Evolutionary conservation across 2,888 invertebrate genomes (phyloP), one percentile per base, ranked within the genome.

Genomic region (Sinotaia quadrata): DNA sequence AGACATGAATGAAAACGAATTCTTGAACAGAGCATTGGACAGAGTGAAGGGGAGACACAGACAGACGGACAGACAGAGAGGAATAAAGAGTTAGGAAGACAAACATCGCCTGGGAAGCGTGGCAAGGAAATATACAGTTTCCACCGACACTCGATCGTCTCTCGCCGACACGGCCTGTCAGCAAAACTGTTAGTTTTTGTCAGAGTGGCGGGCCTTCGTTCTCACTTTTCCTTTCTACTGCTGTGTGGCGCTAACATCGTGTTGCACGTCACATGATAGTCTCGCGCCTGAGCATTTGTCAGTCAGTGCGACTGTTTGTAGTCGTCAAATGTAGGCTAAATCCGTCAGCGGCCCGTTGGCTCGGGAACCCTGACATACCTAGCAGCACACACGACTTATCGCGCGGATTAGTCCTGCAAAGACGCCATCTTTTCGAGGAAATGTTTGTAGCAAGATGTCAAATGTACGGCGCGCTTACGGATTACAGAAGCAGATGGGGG

Each of bases 231-330:
- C 21, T 47, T 21, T 47, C 47, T n/a, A 18, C 37, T 27, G 33
- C 33, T n/a, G 12, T 24, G 61, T 15, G 51, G 33, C 24, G 49
- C 49, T 4, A 51, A 49, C 51, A 21, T 49, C 52, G n/a, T 49
- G 62, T 63, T 52, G 31, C 33, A 37, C 29, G 62, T 63, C 62
- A 63, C 54, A 54, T 63, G 62, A 63, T 52, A 37, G 31, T 37
- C 34, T 52, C 49, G 33, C 27, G 62, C 37, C 49, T 41, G 61
- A 49, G 49, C 34, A 12, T 61, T 61, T 51, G 47, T 63, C 62
- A 37, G 62, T 63, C 62, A 41, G 49, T 54, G 41, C 15, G 62
- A 18, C 52, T 63, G 62, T 63, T 63, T 63, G 54, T 63, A 52
- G 29, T 52, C 51, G 62, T 63, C 62, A 63, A 3, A 37, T 5